Base-by-base conservation (phyloP, 64 coral and sea anemone species). In the Actinia tenebrosa region DNA sequence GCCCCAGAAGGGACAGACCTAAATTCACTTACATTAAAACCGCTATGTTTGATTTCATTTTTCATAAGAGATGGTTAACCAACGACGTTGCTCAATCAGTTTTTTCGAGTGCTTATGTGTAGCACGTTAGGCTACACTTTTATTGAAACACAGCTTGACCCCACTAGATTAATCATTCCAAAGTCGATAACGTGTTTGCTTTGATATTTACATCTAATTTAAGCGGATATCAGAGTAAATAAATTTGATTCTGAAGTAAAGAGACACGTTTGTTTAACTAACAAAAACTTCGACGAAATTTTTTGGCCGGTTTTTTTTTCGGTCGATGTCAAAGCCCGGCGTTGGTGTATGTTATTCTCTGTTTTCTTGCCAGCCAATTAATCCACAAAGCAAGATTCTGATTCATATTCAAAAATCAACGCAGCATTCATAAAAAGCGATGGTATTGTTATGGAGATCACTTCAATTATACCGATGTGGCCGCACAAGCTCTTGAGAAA, bases 101-200 rank as follows among this genome's bases (percentile, higher is more conserved):
- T 88, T 84, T 95, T 89, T 91, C 86, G 89, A 75, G 69, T 75
- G 69, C 9, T 42, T 75, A 75, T 30, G 13, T 75, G 69, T 75
- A 75, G 23, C 69, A 75, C 27, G 26, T 75, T 75, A 27, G 11
- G 69, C 94, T 91, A 89, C 91, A 92, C 92, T 95, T 92, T 95
- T 89, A 95, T 95, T 95, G 90, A 64, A 68, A 84, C 94, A 87
- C 94, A 95, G 94, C 84, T 95, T 87, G 94, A 27, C 82, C 81
- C 71, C 91, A n/a, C 60, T 62, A 92, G 94, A 95, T 95, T 95
- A 95, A 95, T 95, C 94, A 95, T 92, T 95, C 92, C 84, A 89
- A 92, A 95, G 94, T 92, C 90, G 92, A 95, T 95, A 92, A 95
- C 94, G 83, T 95, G 94, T 95, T 95, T 95, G 94, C 94, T 95